Evolutionary conservation across 2,888 invertebrate genomes (phyloP).

Genomic region (Magallana nippona): DNA sequence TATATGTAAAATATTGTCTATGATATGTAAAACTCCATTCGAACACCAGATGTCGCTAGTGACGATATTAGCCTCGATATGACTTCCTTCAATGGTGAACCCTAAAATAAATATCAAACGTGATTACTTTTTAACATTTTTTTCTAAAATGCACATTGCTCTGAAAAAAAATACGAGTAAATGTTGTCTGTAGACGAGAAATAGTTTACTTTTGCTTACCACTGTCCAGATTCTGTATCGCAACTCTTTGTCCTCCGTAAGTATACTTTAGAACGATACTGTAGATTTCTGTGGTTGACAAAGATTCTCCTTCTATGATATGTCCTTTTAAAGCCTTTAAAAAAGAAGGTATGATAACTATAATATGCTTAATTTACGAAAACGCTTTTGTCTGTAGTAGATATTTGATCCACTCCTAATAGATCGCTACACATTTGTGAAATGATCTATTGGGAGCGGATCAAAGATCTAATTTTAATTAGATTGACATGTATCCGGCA

Average conservation of each 20-base stretch:
- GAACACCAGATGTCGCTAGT: constrained; percentile 72
- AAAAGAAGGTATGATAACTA: neutral
- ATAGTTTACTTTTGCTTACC: neutral
- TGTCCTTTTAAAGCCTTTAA: constrained; percentile 64
- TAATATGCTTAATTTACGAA: too few relatives aligned
- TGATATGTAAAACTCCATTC: constrained; percentile 71
- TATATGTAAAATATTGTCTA: constrained; percentile 69
- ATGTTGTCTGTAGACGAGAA: neutral
- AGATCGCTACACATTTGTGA: too few relatives aligned
- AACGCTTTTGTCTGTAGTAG: too few relatives aligned
- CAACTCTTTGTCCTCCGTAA: neutral
- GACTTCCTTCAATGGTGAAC: constrained; percentile 66
- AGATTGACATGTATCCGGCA: too few relatives aligned
- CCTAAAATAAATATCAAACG: constrained; percentile 50
- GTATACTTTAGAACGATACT: constrained; percentile 26
- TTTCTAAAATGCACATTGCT: too few relatives aligned
- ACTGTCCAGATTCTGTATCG: neutral
- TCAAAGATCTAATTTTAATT: too few relatives aligned
- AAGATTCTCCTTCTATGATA: constrained; percentile 45
- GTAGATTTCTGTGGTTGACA: constrained; percentile 3
- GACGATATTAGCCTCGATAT: constrained; percentile 66
- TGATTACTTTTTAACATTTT: too few relatives aligned
- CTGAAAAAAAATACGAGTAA: too few relatives aligned
- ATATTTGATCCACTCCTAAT: too few relatives aligned
- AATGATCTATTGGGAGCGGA: too few relatives aligned